Conservation (phyloP, 2,797 vertebrate species). For the Coluber constrictor region DNA sequence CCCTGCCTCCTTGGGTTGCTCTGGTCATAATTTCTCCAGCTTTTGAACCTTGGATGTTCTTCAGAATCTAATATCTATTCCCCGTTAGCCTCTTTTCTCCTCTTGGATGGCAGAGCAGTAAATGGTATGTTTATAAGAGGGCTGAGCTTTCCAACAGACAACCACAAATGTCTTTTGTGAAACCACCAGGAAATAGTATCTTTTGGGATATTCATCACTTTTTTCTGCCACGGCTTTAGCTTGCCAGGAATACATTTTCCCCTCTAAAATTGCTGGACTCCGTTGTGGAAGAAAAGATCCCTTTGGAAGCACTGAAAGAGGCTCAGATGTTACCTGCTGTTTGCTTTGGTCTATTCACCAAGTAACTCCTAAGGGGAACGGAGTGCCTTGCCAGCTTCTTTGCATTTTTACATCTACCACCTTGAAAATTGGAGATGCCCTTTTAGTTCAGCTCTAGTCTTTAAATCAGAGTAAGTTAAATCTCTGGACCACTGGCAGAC, state of each 20-base stretch:
- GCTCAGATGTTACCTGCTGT: background rate
- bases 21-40: background rate
- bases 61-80: background rate
- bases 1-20: background rate
- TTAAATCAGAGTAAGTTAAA: background rate
- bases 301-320: background rate
- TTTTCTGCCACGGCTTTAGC: background rate
- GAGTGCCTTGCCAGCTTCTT: background rate
- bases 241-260: background rate
- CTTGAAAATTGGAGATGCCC: background rate
- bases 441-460: background rate
- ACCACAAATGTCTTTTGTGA: background rate
- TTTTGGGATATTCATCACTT: background rate
- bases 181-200: background rate
- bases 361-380: background rate
- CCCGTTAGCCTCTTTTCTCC: background rate
- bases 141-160: background rate
- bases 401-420: background rate
- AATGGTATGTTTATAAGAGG: background rate
- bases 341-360: background rate
- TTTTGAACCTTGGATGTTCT: background rate
- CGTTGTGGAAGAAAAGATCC: background rate
- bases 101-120: no score
- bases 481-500: background rate
- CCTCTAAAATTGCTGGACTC: background rate